Evolutionary conservation across 2,888 invertebrate genomes (phyloP).

Genomic region (Stenurella melanura): DNA sequence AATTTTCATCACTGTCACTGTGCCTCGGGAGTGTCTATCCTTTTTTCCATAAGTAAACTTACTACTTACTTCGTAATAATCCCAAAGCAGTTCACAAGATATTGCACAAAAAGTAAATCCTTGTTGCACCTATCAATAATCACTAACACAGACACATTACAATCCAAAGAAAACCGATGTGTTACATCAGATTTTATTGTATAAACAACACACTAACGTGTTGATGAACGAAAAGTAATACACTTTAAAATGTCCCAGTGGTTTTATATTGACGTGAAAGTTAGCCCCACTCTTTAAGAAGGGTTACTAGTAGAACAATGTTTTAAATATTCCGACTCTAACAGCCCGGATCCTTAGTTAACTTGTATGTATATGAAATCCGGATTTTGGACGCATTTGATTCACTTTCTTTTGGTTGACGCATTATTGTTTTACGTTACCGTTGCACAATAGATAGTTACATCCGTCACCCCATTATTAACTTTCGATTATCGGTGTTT

Average conservation of each 20-base stretch:
- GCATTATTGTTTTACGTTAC: slow-evolving; percentile 52
- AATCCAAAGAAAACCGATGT: slow-evolving; percentile 46
- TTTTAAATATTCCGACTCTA: slow-evolving; percentile 60
- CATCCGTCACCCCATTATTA: slow-evolving; percentile 59
- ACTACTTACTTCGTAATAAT: slow-evolving; percentile 51
- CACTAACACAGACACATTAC: slow-evolving; percentile 58
- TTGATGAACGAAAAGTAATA: slow-evolving; percentile 70
- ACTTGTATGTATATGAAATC: slow-evolving; percentile 60
- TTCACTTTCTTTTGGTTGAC: slow-evolving; percentile 66
- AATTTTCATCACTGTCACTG: slow-evolving; percentile 43
- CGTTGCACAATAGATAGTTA: slow-evolving; percentile 62
- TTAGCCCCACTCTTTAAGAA: slow-evolving; percentile 70
- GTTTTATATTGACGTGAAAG: slow-evolving; percentile 74
- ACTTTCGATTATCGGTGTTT: slow-evolving; percentile 56
- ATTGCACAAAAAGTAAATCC: slow-evolving; percentile 47
- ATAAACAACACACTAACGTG: slow-evolving; percentile 53
- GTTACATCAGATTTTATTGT: slow-evolving; percentile 41
- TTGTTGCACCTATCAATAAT: slow-evolving; percentile 47
- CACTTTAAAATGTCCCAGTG: slow-evolving; percentile 72
- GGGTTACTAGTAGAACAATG: slow-evolving; percentile 66
- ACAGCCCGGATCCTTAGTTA: slow-evolving; percentile 61
- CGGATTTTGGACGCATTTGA: slow-evolving; percentile 64
- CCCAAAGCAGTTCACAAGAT: slow-evolving; percentile 46
- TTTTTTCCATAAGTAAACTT: slow-evolving; percentile 15
- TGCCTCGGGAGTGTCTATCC: slow-evolving; percentile 27